A percentile compares a stretch with the other conserved stretches of the same genome.
phyloP scores from a whole-genome alignment of 2,113 vertebrate species.

The Lepus timidus region DNA sequence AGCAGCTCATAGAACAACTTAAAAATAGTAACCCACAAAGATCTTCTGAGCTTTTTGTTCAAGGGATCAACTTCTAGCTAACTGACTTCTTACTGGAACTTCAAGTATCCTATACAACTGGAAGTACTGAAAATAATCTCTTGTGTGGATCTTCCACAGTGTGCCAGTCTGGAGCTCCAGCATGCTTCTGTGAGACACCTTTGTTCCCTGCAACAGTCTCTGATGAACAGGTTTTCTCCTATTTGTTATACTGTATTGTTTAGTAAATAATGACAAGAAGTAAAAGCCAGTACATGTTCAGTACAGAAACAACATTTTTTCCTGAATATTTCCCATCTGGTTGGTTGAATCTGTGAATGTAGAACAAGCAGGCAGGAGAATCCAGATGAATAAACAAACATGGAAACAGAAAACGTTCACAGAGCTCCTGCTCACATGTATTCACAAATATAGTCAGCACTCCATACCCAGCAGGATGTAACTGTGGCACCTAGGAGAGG shows the following conservation, averaged over 20 bases:
- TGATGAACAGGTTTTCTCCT: neutral
- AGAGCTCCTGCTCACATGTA: no score
- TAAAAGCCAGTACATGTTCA: no score
- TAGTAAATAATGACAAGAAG: no score
- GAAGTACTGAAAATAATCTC: neutral
- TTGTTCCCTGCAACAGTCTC: neutral
- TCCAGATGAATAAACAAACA: no score
- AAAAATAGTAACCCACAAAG: neutral
- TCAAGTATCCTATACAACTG: neutral
- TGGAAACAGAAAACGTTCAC: no score
- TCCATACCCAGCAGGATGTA: neutral
- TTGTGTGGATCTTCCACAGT: neutral
- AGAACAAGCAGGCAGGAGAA: no score
- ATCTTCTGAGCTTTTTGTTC: slow-evolving; percentile 3
- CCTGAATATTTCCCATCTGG: no score
- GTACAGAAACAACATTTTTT: no score
- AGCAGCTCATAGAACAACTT: neutral
- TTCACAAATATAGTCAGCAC: no score
- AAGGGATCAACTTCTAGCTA: neutral
- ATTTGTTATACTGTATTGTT: neutral
- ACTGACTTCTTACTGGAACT: neutral
- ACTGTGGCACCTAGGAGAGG: neutral
- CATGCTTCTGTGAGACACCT: neutral
- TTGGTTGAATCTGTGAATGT: no score
- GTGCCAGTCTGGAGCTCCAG: neutral